Base-by-base conservation (phyloP, 2,113 vertebrate species). In the Meleagris gallopavo region DNA sequence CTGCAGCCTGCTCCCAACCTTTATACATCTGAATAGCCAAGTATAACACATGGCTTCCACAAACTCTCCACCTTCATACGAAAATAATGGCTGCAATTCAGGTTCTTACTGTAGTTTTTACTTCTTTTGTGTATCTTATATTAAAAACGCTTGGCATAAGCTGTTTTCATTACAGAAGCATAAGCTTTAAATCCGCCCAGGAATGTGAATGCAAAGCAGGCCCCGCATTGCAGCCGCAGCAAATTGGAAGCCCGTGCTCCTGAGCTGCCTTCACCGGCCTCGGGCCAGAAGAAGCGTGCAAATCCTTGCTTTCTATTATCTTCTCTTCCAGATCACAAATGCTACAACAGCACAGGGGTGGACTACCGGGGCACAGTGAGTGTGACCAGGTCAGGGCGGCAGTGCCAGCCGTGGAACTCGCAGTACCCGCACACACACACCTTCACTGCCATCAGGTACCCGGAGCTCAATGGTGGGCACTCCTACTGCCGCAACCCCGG, bases 331-430 rank as follows among this genome's bases (percentile, higher is more conserved):
- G 99, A 99, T 97, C 99, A 99, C 98, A 99, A 98, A 87, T 99
- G 99, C 95, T 99, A 98, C 95, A 99, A 99, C 96, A 98, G 94
- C 98, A 99, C 98, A 1, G 99, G 99, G 21, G 95, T 97, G 0
- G 99, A 99, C 83, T 99, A 99, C 96, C 98, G 99, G 34, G 99
- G 99, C 5, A 99, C 99, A 0, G 98, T 98, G 91, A 99, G 99
- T 11, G 94, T 98, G 96, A 99, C 99, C 32, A 98, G 98, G 93
- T 99, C 99, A 0, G 98, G 99, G 11, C 98, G 98, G 10, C 99
- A 99, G 98, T 99, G 99, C 98, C 99, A 99, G 97, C 99, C 99
- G 0, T 99, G 99, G 99, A 99, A 99, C 96, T 99, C 99, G 0
- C 99, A 99, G 98, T 99, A 99, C 83, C 99, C 99, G 0, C 99